Base-by-base conservation (phyloP, 2,797 vertebrate genomes). In the Leptoclinus maculatus region DNA sequence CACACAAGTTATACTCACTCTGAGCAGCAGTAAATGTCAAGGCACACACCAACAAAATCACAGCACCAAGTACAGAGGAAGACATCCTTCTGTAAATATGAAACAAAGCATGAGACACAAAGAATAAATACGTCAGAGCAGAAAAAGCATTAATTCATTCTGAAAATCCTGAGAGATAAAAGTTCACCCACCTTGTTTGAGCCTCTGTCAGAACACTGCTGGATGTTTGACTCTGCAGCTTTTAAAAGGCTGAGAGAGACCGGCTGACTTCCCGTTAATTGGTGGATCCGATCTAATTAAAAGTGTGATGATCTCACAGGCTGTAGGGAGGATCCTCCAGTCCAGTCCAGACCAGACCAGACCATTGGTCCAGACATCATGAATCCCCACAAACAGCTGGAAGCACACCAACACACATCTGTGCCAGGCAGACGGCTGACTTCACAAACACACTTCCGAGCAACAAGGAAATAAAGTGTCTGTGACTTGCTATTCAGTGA, bases 251-350 rank as follows among this genome's bases (percentile, higher is more conserved):
- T 2, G 38, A 56, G 39, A 13, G 71, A 71, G 80, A 7, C 53
- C 41, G 54, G 47, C 76, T 62, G 80, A 80, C 85, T 74, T 75
- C 74, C 77, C 12, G 68, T 81, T 90, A 85, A 92, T 90, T 88
- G 88, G 43, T 71, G 25, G 49, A 80, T 90, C 91, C n/a, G 9
- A 62, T 87, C 83, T 87, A 87, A 89, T 93, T 90, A 90, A 85
- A 91, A 74, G 36, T 75, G 78, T 83, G 85, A 78, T 91, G 93
- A 94, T 71, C 82, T 94, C 87, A 94, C 83, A 83, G 82, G 74
- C 76, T 79, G 43, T 3, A 82, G 90, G 91, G 91, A 92, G 91
- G 89, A 65, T 83, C 91, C 86, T 88, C 54, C 36, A 23, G 65
- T 9, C 54, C 54, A 59, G 68, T 17, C 65, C 38, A 38, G 27